These are phyloP conservation scores for Megalurothrips usitatus DNA, from an alignment of 2,888 invertebrate species.

Conservation along the genomic window DNA sequence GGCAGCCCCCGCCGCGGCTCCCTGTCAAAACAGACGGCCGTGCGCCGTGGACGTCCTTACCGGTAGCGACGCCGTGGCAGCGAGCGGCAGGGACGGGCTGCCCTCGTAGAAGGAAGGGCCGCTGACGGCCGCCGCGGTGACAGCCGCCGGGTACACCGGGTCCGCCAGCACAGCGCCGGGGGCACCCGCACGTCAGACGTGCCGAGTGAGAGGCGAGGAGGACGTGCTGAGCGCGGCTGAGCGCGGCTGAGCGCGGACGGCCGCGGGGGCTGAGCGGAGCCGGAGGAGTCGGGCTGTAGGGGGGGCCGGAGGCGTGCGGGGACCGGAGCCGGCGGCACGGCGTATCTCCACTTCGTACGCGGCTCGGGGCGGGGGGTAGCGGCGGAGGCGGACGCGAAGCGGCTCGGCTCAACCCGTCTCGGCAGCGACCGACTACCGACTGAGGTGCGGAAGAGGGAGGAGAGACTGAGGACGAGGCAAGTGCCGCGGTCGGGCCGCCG, in stretches of 20 bases:
- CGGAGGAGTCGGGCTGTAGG: too few species aligned
- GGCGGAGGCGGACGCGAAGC: background rate
- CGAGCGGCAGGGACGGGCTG: slow-evolving; percentile 10
- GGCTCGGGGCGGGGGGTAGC: too few species aligned
- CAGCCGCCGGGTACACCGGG: background rate
- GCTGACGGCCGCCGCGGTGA: background rate
- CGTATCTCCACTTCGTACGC: too few species aligned
- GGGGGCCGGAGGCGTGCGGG: background rate
- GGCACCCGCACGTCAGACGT: background rate
- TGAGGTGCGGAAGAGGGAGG: background rate
- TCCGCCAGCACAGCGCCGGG: slow-evolving; percentile 14
- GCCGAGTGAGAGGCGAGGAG: too few species aligned
- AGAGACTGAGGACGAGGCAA: background rate
- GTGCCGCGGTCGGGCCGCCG: too few species aligned
- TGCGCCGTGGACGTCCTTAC: background rate
- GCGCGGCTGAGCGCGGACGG: background rate
- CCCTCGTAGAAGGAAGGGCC: slow-evolving; percentile 11
- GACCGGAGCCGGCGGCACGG: background rate
- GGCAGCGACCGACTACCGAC: slow-evolving; percentile 1
- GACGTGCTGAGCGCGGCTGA: background rate
- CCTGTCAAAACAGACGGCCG: too few species aligned
- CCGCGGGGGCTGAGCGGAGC: background rate
- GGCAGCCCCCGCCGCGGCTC: too few species aligned
- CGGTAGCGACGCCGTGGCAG: slow-evolving; percentile 13
- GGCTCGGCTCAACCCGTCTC: background rate